Evolutionary conservation across 2,113 vertebrate species (phyloP).

Genomic region (Chrysemys picta): DNA sequence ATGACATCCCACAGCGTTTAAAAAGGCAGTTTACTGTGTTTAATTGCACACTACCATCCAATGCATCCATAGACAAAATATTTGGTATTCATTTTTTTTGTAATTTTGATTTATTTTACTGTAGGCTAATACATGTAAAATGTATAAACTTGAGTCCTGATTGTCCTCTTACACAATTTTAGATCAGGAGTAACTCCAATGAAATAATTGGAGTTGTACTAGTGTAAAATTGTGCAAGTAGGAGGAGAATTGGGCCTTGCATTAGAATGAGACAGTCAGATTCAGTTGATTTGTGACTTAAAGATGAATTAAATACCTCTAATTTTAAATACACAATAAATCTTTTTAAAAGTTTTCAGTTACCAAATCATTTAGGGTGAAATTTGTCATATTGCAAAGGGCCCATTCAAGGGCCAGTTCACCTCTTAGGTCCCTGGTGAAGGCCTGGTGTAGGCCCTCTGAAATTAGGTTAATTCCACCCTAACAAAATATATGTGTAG

Average conservation of each 20-base stretch:
- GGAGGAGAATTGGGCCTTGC: not conserved
- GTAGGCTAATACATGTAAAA: not conserved
- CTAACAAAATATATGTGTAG: too few relatives aligned
- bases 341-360: not conserved
- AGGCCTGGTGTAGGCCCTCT: too few relatives aligned
- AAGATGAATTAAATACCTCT: not conserved
- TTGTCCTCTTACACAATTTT: not conserved
- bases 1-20: conserved; percentile 84
- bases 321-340: not conserved
- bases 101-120: not conserved
- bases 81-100: conserved; percentile 75
- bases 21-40: conserved; percentile 84
- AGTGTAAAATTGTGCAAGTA: not conserved
- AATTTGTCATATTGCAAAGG: too few relatives aligned
- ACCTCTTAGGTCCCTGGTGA: too few relatives aligned
- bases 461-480: too few relatives aligned
- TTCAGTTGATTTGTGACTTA: not conserved
- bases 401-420: too few relatives aligned
- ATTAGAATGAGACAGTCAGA: not conserved
- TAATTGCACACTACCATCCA: conserved; percentile 84
- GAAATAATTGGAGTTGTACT: not conserved
- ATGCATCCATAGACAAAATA: conserved; percentile 84
- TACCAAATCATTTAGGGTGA: too few relatives aligned
- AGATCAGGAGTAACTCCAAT: not conserved
- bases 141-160: not conserved